Base-by-base conservation (phyloP, 2,113 vertebrate species). In the Excalfactoria chinensis region DNA sequence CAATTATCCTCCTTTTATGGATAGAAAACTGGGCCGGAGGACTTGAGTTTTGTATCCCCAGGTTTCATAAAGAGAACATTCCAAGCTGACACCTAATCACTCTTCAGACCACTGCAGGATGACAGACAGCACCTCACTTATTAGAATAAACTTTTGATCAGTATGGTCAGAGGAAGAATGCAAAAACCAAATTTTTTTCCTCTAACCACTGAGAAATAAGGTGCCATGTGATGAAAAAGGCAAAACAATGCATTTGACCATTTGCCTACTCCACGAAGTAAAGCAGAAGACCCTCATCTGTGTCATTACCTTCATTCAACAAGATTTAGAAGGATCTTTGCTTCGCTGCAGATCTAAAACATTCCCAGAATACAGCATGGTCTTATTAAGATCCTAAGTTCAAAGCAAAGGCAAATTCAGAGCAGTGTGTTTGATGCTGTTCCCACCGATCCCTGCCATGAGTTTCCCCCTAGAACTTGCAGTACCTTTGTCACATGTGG, bases 401-500 rank as follows among this genome's bases (percentile, higher is more conserved):
- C 1, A 0, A 75, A 59, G 18, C 4, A 4, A 4, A 6, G 11
- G 25, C 43, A 89, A 91, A 77, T 43, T 32, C 56, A 69, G 21
- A 84, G 35, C 34, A 37, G 16, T 19, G 19, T 37, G 9, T 68
- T 73, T 72, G 12, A 64, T 43, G 17, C 11, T 67, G 13, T 43
- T 93, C 23, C n/a, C 87, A 56, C 56, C 67, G 20, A 67, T 46
- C 66, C 44, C 66, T 64, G 62, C 25, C n/a, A 67, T 10, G 1
- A 18, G 35, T 80, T 79, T 58, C 56, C 58, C 51, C 48, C 78
- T 46, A 60, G 41, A 58, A 40, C 35, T 9, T 59, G 46, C 35
- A 77, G 89, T 95, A 99, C 98, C 98, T 85, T 91, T 96, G 60
- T 98, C 98, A 96, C 99, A 99, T 11, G 97, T 97, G 86, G 98